These are phyloP conservation scores for Carapus acus DNA, from an alignment of 2,797 vertebrate species.

Conservation along the genomic window DNA sequence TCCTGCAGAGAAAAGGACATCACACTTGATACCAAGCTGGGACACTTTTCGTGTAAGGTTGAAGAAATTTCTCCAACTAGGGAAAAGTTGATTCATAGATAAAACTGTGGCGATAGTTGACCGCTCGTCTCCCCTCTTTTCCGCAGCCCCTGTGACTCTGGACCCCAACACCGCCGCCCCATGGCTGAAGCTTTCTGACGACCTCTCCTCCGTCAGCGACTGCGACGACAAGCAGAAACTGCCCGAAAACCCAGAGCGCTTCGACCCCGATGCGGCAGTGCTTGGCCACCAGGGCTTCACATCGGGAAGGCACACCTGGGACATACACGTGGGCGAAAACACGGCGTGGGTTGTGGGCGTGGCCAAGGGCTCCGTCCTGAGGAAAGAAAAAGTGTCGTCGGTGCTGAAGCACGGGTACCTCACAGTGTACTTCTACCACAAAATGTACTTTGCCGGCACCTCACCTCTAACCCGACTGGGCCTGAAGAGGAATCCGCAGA, in stretches of 20 bases:
- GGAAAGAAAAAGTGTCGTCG: conserved; percentile 65
- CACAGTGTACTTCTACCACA: conserved; percentile 68
- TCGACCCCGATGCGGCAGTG: conserved; percentile 60
- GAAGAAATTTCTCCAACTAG: too few species aligned
- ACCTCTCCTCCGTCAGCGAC: conserved; percentile 62
- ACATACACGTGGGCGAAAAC: conserved; percentile 65
- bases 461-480: conserved; percentile 62
- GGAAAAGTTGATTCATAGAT: too few species aligned
- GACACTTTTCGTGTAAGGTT: not conserved
- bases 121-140: too few species aligned
- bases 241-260: conserved; percentile 69
- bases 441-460: conserved; percentile 70
- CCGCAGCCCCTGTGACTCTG: conserved; percentile 68
- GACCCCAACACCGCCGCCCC: conserved; percentile 71
- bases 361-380: conserved; percentile 57
- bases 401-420: conserved; percentile 67
- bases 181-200: conserved; percentile 68
- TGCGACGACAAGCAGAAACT: conserved; percentile 58
- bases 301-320: conserved; percentile 60
- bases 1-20: not conserved
- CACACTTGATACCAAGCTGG: not conserved
- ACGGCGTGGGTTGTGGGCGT: conserved; percentile 69
- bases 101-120: too few species aligned
- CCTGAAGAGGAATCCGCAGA: conserved; percentile 54
- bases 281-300: conserved; percentile 56